A percentile compares a stretch with the other conserved stretches of the same genome.
Evolutionary conservation across 2,797 vertebrate genomes (phyloP).

Genomic region (Bradypodion ventrale): DNA sequence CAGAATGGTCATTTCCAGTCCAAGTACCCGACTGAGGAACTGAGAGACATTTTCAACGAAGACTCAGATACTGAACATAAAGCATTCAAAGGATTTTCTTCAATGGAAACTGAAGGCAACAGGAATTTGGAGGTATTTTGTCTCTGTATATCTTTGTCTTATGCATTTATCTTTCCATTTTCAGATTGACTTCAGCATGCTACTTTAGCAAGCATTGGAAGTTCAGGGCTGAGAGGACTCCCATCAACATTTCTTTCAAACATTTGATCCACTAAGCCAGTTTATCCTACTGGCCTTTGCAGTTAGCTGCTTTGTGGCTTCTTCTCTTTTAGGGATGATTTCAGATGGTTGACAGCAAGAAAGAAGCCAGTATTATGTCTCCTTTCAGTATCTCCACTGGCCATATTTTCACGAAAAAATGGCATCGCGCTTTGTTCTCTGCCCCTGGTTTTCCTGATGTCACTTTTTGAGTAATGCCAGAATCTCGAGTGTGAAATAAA

Average conservation of each 20-base stretch:
- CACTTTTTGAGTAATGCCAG: background rate
- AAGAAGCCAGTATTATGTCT: background rate
- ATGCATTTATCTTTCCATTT: background rate
- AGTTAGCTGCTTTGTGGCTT: background rate
- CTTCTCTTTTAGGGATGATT: background rate
- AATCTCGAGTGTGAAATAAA: background rate
- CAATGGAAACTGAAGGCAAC: conserved; percentile 68
- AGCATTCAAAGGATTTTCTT: conserved; percentile 87
- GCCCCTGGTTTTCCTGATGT: background rate
- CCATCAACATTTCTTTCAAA: background rate
- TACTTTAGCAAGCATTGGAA: background rate
- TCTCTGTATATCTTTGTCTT: background rate
- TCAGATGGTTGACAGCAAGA: background rate
- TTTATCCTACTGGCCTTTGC: background rate
- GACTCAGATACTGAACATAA: conserved; percentile 87
- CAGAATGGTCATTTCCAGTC: conserved; percentile 79
- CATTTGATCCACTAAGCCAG: background rate
- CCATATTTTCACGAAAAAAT: background rate
- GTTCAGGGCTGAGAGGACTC: background rate
- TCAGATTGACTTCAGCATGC: background rate
- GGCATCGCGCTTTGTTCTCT: background rate
- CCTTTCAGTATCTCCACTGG: background rate
- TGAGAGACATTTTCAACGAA: conserved; percentile 84
- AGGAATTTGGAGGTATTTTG: conserved; percentile 71
- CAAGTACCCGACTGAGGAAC: conserved; percentile 83